phyloP scores from a whole-genome alignment of 2,888 invertebrate species.

The Hypolimnas misippus region DNA sequence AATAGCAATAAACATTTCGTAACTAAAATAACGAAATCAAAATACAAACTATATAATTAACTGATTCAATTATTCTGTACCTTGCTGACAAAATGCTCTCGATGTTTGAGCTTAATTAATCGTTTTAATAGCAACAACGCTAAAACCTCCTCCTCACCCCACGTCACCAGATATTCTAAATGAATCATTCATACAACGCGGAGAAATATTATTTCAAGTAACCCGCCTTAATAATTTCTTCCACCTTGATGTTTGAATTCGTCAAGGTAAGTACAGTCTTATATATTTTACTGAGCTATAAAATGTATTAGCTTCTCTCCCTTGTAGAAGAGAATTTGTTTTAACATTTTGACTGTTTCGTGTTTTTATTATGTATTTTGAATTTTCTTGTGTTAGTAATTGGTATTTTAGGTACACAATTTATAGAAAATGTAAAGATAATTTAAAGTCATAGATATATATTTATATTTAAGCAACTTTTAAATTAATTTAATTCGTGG shows the following conservation, averaged over 20 bases:
- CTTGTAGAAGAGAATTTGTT: neutral
- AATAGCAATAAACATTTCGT: neutral
- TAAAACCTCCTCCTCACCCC: constrained; percentile 34
- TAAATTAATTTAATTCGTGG: too few relatives aligned
- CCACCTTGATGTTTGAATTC: constrained; percentile 35
- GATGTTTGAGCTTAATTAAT: constrained; percentile 62
- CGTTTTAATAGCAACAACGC: constrained; percentile 50
- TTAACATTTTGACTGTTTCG: neutral
- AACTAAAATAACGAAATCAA: neutral
- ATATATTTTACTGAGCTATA: constrained; percentile 12
- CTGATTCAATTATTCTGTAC: constrained; percentile 32
- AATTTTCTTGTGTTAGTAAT: too few relatives aligned
- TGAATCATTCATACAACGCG: constrained; percentile 40
- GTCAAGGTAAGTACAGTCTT: constrained; percentile 33
- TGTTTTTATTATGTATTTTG: neutral
- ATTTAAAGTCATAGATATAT: too few relatives aligned
- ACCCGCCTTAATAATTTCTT: constrained; percentile 42
- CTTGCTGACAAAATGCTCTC: constrained; percentile 41
- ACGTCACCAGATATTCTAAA: constrained; percentile 45
- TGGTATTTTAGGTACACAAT: too few relatives aligned
- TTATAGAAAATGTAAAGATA: too few relatives aligned
- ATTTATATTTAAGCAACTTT: too few relatives aligned
- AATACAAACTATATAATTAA: constrained; percentile 20
- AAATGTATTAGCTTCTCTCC: neutral
- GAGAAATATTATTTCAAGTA: constrained; percentile 43